Conservation (phyloP, 2,797 vertebrate genomes). For the Rhyacichthys aspro region DNA sequence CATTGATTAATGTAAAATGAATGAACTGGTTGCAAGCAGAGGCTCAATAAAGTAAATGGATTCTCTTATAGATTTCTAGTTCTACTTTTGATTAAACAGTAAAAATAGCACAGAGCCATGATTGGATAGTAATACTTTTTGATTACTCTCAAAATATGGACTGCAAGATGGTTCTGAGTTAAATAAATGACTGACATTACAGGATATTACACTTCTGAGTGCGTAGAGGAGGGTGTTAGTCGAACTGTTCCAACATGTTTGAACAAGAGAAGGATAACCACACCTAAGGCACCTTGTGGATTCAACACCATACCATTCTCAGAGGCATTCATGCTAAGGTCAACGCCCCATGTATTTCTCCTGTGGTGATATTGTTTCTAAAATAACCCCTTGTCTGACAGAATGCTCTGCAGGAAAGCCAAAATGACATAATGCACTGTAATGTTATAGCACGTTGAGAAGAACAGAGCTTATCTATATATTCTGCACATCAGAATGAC, state of each 20-base stretch:
- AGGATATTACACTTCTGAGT: slow-evolving; percentile 27
- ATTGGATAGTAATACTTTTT: neutral
- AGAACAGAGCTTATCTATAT: neutral
- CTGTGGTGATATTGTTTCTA: slow-evolving; percentile 8
- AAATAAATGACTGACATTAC: slow-evolving; percentile 46
- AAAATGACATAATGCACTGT: slow-evolving; percentile 25
- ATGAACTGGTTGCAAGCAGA: neutral
- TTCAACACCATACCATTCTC: slow-evolving; percentile 46
- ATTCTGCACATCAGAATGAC: slow-evolving; percentile 8
- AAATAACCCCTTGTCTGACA: slow-evolving; percentile 20
- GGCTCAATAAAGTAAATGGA: slow-evolving; percentile 20
- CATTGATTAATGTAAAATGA: neutral
- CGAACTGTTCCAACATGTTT: slow-evolving; percentile 67
- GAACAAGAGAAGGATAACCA: slow-evolving; percentile 63
- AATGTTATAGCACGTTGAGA: slow-evolving; percentile 42
- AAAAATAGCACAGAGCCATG: no score
- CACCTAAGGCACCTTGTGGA: slow-evolving; percentile 42
- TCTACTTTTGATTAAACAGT: no score
- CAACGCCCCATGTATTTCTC: slow-evolving; percentile 34
- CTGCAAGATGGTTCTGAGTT: neutral
- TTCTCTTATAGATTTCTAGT: neutral
- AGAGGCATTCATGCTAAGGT: slow-evolving; percentile 24
- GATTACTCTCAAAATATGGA: slow-evolving; percentile 25
- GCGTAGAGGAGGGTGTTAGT: slow-evolving; percentile 31
- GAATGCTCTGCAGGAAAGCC: slow-evolving; percentile 14